Evolutionary conservation across 1,140 invertebrate genomes (phyloP).

Genomic region (Apis dorsata): DNA sequence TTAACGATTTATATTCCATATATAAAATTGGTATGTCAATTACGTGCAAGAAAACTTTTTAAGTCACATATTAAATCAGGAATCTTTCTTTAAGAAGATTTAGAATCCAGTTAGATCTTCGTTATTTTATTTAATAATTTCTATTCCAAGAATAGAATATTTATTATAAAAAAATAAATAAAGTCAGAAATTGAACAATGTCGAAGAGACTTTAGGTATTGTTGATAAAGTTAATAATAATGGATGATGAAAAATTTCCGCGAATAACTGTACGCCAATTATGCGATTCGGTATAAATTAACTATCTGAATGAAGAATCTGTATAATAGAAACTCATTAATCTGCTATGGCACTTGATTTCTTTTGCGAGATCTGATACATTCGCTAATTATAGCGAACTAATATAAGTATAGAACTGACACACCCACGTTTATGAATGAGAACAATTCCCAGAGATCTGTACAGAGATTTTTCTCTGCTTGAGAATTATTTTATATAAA

Average conservation of each 20-base stretch:
- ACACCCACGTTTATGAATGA: not conserved
- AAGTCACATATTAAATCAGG: too few relatives aligned
- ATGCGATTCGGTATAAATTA: not conserved
- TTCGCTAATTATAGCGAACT: not conserved
- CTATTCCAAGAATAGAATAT: too few relatives aligned
- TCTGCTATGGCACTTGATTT: not conserved
- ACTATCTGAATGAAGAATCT: not conserved
- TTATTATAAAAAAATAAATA: too few relatives aligned
- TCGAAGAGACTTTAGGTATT: too few relatives aligned
- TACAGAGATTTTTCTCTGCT: not conserved
- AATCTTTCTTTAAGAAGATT: too few relatives aligned
- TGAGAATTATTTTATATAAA: not conserved
- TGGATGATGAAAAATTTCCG: not conserved
- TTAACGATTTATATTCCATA: too few relatives aligned
- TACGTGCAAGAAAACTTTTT: too few relatives aligned
- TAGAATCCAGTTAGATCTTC: too few relatives aligned
- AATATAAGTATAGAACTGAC: not conserved
- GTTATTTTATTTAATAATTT: too few relatives aligned
- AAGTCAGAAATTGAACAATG: too few relatives aligned
- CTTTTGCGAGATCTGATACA: not conserved
- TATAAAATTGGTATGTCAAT: too few relatives aligned
- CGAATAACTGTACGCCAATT: not conserved
- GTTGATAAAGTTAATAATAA: not conserved
- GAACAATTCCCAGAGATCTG: not conserved
- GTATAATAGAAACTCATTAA: not conserved